Evolutionary conservation across 2,888 invertebrate genomes (phyloP), one percentile per base, ranked within the genome.

Genomic region (Clunio marinus): DNA sequence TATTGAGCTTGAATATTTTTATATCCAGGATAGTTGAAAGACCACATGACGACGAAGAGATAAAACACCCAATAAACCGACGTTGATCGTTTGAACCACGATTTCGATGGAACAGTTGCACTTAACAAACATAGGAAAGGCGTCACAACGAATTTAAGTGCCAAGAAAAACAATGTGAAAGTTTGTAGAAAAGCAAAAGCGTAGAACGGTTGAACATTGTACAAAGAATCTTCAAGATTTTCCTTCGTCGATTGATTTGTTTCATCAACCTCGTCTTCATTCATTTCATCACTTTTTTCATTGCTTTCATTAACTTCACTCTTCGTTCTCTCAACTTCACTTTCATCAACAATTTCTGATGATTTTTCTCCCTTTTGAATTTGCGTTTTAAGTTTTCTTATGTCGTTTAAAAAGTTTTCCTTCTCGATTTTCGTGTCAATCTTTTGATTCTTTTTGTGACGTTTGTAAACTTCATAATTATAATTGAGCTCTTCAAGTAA

Each of bases 111-210:
- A 17, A 88, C 76, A 1, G 92, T 77, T 0, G 90, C 86, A 0
- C 86, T 83, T 1, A 90, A 79, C 1, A 93, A 81, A 75, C 91
- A 90, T 73, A 92, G 77, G 72, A 91, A 90, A 0, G 91, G 89
- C 1, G 88, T 88, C 76, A 89, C 85, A 72, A 92, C 84, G 65
- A 91, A 75, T 74, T 92, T 91, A 58, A 92, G 75, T 7, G 35
- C 45, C 2, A 65, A 10, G n/a, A 32, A 65, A 3, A n/a, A 37
- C 3, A 65, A 3, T 15, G 41, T 2, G 1, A 20, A 24, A 7
- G 65, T 65, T 25, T 65, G 45, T 20, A 65, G 37, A 10, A 65
- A 15, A 5, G 24, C 22, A 46, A 46, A 65, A 1, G 51, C 20
- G 25, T 65, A 65, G 13, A 41, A 46, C 17, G 65, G 51, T 20